Evolutionary conservation across 2,888 invertebrate species (phyloP).

Genomic region (Limnephilus auricula): DNA sequence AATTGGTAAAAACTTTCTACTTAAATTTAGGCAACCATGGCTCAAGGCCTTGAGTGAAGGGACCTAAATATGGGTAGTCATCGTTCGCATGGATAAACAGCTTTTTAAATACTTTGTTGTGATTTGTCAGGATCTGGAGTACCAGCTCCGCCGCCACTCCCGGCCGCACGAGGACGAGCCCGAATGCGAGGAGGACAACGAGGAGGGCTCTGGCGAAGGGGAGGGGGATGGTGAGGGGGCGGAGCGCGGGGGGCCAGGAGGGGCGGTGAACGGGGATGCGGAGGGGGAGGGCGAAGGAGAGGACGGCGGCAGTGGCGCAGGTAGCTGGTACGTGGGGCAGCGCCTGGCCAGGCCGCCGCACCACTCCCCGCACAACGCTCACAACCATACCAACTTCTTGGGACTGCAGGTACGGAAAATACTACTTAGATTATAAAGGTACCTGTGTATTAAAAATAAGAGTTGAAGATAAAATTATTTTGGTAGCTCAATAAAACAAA

Average conservation of each 20-base stretch:
- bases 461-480: background rate
- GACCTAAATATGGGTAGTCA: background rate
- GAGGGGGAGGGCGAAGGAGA: slow-evolving; percentile 69
- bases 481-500: background rate
- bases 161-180: slow-evolving; percentile 78
- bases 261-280: slow-evolving; percentile 67
- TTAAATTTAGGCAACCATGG: too few species aligned
- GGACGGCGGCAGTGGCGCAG: slow-evolving; percentile 72
- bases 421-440: slow-evolving; percentile 42
- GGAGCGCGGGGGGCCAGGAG: slow-evolving; percentile 67
- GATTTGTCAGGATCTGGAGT: slow-evolving; percentile 82
- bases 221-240: slow-evolving; percentile 68
- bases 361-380: slow-evolving; percentile 79
- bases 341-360: slow-evolving; percentile 80
- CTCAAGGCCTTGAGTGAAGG: too few species aligned
- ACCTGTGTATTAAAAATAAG: background rate
- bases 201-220: slow-evolving; percentile 69
- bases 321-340: slow-evolving; percentile 88
- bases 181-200: slow-evolving; percentile 69
- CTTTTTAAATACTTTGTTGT: too few species aligned
- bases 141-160: slow-evolving; percentile 85
- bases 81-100: too few species aligned
- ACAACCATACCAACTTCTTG: slow-evolving; percentile 78
- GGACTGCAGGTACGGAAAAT: slow-evolving; percentile 76
- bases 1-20: too few species aligned